Percentiles rank a stretch among this genome's conserved stretches.
Conservation (phyloP, 1,140 invertebrate genomes). For the Saccostrea glomerata region DNA sequence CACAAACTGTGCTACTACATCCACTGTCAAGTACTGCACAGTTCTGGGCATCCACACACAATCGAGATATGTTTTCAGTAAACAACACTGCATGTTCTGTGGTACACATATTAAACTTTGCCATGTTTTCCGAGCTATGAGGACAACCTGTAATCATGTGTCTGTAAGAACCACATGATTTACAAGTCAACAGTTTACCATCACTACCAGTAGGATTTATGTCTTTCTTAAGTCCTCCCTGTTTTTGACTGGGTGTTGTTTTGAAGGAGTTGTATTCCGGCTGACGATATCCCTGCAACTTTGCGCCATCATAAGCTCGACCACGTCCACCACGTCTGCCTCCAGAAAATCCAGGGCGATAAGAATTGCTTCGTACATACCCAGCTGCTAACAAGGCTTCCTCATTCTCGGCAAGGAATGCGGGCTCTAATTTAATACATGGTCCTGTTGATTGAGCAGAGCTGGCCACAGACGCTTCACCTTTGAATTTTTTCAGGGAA, state of each 20-base stretch:
- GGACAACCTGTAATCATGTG: not conserved
- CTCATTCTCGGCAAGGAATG: not conserved
- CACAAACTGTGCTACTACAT: not conserved
- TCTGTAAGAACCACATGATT: not conserved
- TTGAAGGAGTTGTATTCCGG: not conserved
- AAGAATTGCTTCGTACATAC: not conserved
- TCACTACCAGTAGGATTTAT: too few species aligned
- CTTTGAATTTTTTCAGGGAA: constrained; percentile 58
- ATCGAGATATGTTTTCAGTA: not conserved
- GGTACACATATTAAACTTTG: too few species aligned
- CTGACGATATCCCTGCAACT: not conserved
- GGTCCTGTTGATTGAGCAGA: not conserved
- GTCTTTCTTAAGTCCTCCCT: too few species aligned
- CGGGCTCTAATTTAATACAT: not conserved
- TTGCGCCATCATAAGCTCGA: not conserved
- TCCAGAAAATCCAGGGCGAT: too few species aligned
- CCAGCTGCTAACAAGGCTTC: not conserved
- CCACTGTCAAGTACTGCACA: not conserved
- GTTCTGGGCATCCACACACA: constrained; percentile 8
- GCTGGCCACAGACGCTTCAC: not conserved
- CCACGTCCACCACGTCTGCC: too few species aligned
- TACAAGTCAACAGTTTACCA: not conserved
- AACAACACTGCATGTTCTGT: not conserved
- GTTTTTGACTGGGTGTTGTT: not conserved
- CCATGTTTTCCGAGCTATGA: not conserved